phyloP scores from a whole-genome alignment of 1,140 invertebrate genomes.

The Panagrolaimus sp. region DNA sequence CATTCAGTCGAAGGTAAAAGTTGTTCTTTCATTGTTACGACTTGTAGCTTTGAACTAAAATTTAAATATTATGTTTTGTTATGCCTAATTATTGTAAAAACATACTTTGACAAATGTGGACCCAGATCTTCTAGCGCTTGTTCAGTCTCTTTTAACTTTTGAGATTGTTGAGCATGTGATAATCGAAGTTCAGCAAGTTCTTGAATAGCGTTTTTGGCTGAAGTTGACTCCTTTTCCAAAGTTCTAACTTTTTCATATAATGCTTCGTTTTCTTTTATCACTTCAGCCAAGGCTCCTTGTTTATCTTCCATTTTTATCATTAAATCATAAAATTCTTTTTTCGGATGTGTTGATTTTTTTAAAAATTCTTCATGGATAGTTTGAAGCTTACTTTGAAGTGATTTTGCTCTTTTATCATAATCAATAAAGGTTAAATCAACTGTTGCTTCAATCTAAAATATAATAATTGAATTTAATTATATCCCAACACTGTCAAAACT shows the following conservation, averaged over 20 bases:
- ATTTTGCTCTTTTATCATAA: no score
- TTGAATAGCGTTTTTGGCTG: background rate
- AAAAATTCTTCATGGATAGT: no score
- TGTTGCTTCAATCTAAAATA: no score
- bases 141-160: conserved; percentile 4
- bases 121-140: conserved; percentile 5
- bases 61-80: background rate
- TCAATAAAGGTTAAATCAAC: no score
- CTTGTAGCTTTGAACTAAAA: conserved; percentile 10
- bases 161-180: background rate
- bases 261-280: background rate
- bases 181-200: conserved; percentile 2
- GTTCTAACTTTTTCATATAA: background rate
- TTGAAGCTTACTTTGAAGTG: no score
- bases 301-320: conserved; percentile 10
- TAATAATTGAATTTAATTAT: no score
- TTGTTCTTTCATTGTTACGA: conserved; percentile 26
- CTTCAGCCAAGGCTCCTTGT: background rate
- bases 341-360: background rate
- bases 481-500: no score
- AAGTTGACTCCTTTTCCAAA: background rate
- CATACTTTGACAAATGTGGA: conserved; percentile 5
- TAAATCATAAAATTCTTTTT: background rate
- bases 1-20: conserved; percentile 65
- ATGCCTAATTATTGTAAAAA: background rate